Evolutionary conservation across 2,888 invertebrate species (phyloP).

Genomic region (Seira ritae): DNA sequence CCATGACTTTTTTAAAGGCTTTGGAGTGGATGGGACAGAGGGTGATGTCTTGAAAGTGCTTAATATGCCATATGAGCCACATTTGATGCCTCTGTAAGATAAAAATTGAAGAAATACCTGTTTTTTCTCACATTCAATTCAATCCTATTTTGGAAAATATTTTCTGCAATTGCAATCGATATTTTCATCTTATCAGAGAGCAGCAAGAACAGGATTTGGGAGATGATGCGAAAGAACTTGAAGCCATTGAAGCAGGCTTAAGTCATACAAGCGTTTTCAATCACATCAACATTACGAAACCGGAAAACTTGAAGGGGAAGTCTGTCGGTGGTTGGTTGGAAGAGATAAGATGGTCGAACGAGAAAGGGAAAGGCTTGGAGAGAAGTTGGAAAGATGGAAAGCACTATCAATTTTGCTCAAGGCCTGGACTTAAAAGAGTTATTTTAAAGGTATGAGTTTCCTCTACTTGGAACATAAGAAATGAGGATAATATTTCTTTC

Average conservation of each 20-base stretch:
- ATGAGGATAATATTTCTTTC: not conserved
- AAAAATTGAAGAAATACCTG: too few relatives aligned
- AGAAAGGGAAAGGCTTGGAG: constrained; percentile 50
- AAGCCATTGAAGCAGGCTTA: constrained; percentile 36
- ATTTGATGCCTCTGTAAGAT: constrained; percentile 37
- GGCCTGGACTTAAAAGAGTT: constrained; percentile 50
- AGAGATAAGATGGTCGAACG: constrained; percentile 37
- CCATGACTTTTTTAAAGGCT: constrained; percentile 87
- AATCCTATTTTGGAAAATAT: too few relatives aligned
- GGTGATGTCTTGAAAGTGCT: constrained; percentile 61
- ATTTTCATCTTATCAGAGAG: not conserved
- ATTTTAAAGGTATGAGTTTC: constrained; percentile 60
- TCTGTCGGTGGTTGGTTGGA: constrained; percentile 60
- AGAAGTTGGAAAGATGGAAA: constrained; percentile 63
- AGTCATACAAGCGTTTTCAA: constrained; percentile 59
- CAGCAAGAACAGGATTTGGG: constrained; percentile 21
- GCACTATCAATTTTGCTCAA: constrained; percentile 67
- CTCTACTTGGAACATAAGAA: too few relatives aligned
- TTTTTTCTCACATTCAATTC: too few relatives aligned
- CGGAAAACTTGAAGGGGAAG: not conserved
- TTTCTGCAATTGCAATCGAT: too few relatives aligned
- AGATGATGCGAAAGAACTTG: constrained; percentile 48
- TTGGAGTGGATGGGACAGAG: constrained; percentile 82
- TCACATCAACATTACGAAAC: constrained; percentile 56
- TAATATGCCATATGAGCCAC: constrained; percentile 66